Percentiles rank a stretch among this genome's conserved stretches.
phyloP scores from a whole-genome alignment of 2,113 vertebrate species.

The Dolichallabes microphthalmus region DNA sequence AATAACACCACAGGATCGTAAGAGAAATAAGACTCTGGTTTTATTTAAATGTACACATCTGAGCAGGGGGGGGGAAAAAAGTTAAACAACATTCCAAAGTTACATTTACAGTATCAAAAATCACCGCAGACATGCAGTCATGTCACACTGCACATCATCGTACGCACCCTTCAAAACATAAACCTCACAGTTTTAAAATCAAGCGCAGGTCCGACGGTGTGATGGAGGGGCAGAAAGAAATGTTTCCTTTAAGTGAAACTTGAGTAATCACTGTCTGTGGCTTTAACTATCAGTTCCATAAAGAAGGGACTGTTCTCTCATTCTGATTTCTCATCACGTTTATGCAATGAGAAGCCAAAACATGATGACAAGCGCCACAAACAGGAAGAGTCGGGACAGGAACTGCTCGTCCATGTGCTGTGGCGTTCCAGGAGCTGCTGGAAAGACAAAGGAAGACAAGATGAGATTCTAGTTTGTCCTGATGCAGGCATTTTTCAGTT shows the following conservation, averaged over 20 bases:
- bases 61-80: not conserved
- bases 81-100: slow-evolving; percentile 10
- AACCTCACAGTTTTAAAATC: slow-evolving; percentile 4
- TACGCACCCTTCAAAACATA: slow-evolving; percentile 19
- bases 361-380: slow-evolving; percentile 96
- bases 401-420: slow-evolving; percentile 97
- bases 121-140: not conserved
- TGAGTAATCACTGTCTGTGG: slow-evolving; percentile 1
- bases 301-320: not conserved
- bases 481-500: too few relatives aligned
- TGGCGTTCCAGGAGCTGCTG: slow-evolving; percentile 93
- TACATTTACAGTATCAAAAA: slow-evolving; percentile 30
- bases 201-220: not conserved
- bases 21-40: slow-evolving; percentile 45
- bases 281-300: not conserved
- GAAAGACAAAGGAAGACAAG: not conserved
- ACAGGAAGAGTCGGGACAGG: slow-evolving; percentile 96
- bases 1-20: not conserved
- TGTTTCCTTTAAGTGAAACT: slow-evolving; percentile 12
- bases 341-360: slow-evolving; percentile 97
- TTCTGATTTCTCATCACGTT: not conserved
- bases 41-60: slow-evolving; percentile 49
- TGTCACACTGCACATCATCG: not conserved
- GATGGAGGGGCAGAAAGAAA: not conserved
- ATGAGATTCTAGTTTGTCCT: not conserved